Percentiles rank a stretch among this genome's conserved stretches.
Conservation (phyloP, 2,797 vertebrate genomes). For the Choloepus didactylus region DNA sequence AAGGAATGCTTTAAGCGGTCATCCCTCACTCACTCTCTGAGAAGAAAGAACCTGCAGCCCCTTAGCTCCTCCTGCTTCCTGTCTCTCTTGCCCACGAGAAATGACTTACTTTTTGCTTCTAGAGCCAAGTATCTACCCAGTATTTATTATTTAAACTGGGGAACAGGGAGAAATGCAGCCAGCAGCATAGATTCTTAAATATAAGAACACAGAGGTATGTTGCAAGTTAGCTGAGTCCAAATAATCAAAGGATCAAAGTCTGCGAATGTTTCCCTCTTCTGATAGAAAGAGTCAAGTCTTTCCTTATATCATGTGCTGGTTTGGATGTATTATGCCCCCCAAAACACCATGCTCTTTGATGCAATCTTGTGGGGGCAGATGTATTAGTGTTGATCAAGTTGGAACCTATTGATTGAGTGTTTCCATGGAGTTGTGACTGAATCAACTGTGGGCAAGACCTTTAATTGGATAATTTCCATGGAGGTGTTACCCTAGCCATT, state of each 20-base stretch:
- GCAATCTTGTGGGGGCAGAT: no score
- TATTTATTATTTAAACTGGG: background rate
- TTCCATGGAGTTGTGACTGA: no score
- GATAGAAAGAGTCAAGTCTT: background rate
- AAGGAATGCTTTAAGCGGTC: accelerated
- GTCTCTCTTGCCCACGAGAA: slow-evolving; percentile 3
- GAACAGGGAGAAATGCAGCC: background rate
- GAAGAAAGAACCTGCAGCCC: accelerated
- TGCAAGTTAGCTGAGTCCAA: background rate
- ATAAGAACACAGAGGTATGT: background rate
- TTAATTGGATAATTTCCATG: no score
- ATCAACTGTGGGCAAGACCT: no score
- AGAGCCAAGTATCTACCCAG: background rate
- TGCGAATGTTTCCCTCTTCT: background rate
- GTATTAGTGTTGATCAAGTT: no score
- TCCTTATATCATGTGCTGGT: background rate
- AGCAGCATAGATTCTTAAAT: background rate
- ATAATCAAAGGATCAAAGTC: background rate
- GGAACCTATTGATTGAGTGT: no score
- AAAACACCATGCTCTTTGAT: no score
- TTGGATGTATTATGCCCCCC: no score
- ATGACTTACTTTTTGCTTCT: background rate
- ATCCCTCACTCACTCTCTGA: background rate
- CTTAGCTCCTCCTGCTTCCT: background rate
- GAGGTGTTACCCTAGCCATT: no score